Evolutionary conservation across 2,797 vertebrate species (phyloP), one percentile per base, ranked within the genome.

Genomic region (Remorina albescens): DNA sequence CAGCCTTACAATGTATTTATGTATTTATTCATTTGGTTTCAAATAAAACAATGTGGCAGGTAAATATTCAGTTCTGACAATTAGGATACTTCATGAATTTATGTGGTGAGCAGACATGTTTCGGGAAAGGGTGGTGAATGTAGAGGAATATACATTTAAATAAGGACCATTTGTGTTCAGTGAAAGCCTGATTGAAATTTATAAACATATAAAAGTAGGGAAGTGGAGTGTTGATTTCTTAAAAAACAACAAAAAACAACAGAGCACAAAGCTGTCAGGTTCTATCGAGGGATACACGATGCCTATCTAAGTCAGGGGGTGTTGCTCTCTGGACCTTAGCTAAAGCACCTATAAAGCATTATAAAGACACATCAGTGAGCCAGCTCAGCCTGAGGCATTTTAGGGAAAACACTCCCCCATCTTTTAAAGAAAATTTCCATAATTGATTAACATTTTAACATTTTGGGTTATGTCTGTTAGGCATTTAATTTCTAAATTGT

Each of bases 321-420:
- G 0, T 26, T 59, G 41, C 51, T 58, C 39, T 61, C 25, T 71
- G 55, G 56, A 70, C 54, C 4, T 28, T 4, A 53, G 67, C 59
- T 51, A 74, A 69, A 62, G 30, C 0, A 9, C 8, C 18, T 11
- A n/a, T 72, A 16, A 77, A 86, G 53, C 9, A 82, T 80, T 67
- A 53, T 80, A 44, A 78, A 54, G 61, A 53, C 15, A 4, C 59
- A 39, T 69, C 77, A 55, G 64, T 74, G 71, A 19, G 19, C 42
- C 50, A 32, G 37, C 9, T 73, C 65, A 60, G 21, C 39, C 39
- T n/a, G 60, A 73, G 57, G 58, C 19, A 18, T 16, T 60, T n/a
- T n/a, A n/a, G n/a, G n/a, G n/a, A n/a, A n/a, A n/a, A n/a, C n/a
- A n/a, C n/a, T n/a, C n/a, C n/a, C n/a, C n/a, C n/a, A n/a, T n/a